These are phyloP conservation scores for Diadophis punctatus DNA, from an alignment of 2,113 vertebrate genomes.

Conservation along the genomic window DNA sequence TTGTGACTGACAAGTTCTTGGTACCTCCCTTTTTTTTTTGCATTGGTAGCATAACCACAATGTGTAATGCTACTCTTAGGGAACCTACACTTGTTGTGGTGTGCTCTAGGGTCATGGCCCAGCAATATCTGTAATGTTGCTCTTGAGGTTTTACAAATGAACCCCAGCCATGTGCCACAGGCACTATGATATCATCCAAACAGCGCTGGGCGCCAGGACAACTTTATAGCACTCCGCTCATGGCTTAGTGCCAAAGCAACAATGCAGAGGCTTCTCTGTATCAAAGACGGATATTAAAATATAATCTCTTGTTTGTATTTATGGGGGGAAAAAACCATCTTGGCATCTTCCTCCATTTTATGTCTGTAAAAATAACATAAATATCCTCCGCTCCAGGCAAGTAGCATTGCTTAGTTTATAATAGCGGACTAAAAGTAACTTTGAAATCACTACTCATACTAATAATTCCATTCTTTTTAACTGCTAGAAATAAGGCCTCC, in stretches of 20 bases:
- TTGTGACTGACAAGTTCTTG: background rate
- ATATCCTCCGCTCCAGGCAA: background rate
- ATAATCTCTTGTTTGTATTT: background rate
- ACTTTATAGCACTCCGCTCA: background rate
- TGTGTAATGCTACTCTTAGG: background rate
- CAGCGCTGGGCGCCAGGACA: background rate
- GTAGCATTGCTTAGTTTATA: background rate
- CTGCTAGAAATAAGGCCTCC: background rate
- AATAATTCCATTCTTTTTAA: background rate
- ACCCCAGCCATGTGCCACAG: background rate
- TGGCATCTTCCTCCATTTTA: background rate
- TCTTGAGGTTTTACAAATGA: background rate
- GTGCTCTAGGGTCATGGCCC: background rate
- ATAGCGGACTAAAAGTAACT: background rate
- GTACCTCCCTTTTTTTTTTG: background rate
- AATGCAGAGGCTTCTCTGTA: background rate
- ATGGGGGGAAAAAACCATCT: accelerated
- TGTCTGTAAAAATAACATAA: background rate
- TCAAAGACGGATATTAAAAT: background rate
- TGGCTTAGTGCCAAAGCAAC: background rate
- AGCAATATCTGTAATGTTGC: background rate
- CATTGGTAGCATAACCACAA: background rate
- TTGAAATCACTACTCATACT: background rate
- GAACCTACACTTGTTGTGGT: background rate
- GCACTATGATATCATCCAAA: background rate